Conservation (phyloP, 2,797 vertebrate genomes). For the Chloroceryle amazona region DNA sequence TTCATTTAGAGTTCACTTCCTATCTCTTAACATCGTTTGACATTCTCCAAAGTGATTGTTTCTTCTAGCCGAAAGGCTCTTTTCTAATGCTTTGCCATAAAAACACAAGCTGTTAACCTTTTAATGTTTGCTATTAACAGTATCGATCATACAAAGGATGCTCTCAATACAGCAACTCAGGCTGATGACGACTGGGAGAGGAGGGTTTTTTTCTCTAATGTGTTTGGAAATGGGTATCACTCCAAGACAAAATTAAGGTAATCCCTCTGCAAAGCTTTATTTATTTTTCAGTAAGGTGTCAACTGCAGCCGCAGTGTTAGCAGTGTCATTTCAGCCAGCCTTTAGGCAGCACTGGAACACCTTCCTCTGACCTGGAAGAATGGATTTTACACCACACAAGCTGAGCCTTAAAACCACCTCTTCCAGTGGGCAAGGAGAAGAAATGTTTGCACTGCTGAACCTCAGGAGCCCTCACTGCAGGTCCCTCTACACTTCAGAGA, state of each 20-base stretch:
- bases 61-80: not conserved
- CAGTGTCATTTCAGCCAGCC: not conserved
- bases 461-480: not conserved
- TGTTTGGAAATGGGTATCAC: not conserved
- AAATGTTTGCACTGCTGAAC: not conserved
- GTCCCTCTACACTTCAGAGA: not conserved
- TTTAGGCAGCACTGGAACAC: not conserved
- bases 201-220: not conserved
- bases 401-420: not conserved
- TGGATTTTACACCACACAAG: not conserved
- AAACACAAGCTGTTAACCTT: slow-evolving; percentile 35
- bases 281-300: not conserved
- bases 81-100: slow-evolving; percentile 11
- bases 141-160: not conserved
- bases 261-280: not conserved
- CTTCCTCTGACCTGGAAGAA: not conserved
- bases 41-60: not conserved
- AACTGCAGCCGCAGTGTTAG: not conserved
- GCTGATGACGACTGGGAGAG: not conserved
- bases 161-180: not conserved
- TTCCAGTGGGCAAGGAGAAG: not conserved
- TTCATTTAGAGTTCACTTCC: not conserved
- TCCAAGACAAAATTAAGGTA: not conserved
- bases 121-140: slow-evolving; percentile 11
- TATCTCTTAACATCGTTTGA: not conserved